Conservation (phyloP, 2,797 vertebrate genomes). For the Myiotriccus ornatus region DNA sequence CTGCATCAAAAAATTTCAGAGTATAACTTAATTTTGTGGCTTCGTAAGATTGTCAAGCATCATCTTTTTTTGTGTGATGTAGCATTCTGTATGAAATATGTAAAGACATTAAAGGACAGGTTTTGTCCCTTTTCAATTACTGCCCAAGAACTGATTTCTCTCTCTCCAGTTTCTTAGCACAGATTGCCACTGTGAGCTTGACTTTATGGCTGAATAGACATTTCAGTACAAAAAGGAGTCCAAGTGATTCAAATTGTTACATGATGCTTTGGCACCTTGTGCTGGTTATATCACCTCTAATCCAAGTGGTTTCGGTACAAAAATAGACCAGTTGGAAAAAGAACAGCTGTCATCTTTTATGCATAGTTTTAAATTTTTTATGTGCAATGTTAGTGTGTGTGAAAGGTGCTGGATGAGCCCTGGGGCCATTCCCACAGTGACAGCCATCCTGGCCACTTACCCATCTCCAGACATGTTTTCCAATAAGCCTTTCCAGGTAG, state of each 20-base stretch:
- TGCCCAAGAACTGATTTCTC: neutral
- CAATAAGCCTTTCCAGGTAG: neutral
- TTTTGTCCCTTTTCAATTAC: neutral
- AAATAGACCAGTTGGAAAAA: constrained; percentile 37
- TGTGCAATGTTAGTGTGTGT: neutral
- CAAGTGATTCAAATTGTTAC: constrained; percentile 22
- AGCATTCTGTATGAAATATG: neutral
- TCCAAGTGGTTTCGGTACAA: constrained; percentile 10
- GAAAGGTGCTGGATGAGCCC: neutral
- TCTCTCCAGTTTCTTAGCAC: neutral
- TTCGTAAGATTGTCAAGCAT: neutral
- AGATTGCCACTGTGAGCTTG: neutral
- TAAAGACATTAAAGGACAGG: neutral
- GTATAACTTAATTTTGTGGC: neutral
- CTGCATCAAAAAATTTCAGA: neutral
- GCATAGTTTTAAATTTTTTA: neutral
- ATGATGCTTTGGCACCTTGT: constrained; percentile 34
- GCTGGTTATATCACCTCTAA: constrained; percentile 35
- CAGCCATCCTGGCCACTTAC: neutral
- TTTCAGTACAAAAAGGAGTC: constrained; percentile 5
- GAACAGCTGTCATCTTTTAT: constrained; percentile 39
- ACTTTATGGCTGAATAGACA: constrained; percentile 21
- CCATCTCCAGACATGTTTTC: neutral
- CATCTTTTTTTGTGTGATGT: neutral
- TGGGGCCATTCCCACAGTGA: neutral